Evolutionary conservation across 2,797 vertebrate species (phyloP), one percentile per base, ranked within the genome.

Genomic region (Yasuhikotakia modesta): DNA sequence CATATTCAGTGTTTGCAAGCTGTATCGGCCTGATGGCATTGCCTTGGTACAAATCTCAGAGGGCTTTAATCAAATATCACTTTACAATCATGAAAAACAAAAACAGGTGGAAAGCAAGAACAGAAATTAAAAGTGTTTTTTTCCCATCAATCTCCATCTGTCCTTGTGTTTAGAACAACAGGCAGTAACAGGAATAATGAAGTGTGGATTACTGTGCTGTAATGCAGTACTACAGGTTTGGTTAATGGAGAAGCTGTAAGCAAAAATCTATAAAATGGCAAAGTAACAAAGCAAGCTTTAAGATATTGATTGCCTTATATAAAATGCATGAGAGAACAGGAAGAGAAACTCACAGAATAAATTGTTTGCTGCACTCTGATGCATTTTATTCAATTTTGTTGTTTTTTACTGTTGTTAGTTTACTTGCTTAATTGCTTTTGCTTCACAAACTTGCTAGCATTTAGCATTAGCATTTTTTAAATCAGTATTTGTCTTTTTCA

Each of bases 221-320:
- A 63, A 39, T 63, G 60, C 60, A 19, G 24, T 14, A 5, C 57
- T 27, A 63, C 24, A 21, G 7, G 11, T 58, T 32, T 48, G 24
- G 57, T 32, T n/a, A 73, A 61, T 21, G 43, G 55, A 22, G 58
- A 71, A 30, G 17, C 39, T 58, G 53, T 58, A 46, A 48, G 22
- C 3, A 61, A 32, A 73, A 61, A 73, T 11, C 17, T 3, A 73
- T 35, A 63, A 63, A 73, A 72, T 32, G 27, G 30, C 48, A 48
- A 24, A 66, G 17, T 7, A 30, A 64, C 22, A 72, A 70, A 57
- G 45, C 24, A 35, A 63, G 43, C 70, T 48, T 35, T 48, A 48
- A 46, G 65, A 64, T 52, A 35, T 21, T 50, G 17, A 69, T 5
- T 76, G 67, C 27, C 46, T 57, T 10, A 43, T 67, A 21, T 76